Evolutionary conservation across 2,113 vertebrate genomes (phyloP).

Genomic region (Heloderma charlesbogerti): DNA sequence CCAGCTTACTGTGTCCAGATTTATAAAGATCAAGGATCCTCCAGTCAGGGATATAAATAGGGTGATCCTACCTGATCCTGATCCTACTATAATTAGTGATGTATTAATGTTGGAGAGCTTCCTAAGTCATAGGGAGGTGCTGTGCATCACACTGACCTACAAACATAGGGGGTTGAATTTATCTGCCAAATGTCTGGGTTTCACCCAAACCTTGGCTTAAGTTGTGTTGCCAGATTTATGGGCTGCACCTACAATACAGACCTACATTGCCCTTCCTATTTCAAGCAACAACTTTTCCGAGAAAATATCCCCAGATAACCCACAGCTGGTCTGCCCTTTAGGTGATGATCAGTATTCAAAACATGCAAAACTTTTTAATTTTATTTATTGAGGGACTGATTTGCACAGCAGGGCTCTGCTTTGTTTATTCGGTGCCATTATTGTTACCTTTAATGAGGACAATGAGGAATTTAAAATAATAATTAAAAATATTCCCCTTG

Average conservation of each 20-base stretch:
- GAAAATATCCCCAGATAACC: constrained; percentile 57
- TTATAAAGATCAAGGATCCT: too few relatives aligned
- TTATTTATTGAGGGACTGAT: constrained; percentile 70
- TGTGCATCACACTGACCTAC: too few relatives aligned
- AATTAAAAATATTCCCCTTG: constrained; percentile 63
- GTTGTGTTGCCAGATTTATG: constrained; percentile 1
- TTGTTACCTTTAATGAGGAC: constrained; percentile 75
- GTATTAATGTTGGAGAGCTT: too few relatives aligned
- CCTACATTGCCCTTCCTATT: not conserved
- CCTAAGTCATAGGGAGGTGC: too few relatives aligned
- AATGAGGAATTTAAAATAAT: constrained; percentile 77
- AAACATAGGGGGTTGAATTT: not conserved
- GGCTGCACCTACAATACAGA: constrained; percentile 31
- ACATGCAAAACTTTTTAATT: constrained; percentile 65
- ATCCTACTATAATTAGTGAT: too few relatives aligned
- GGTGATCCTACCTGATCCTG: too few relatives aligned
- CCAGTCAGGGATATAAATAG: too few relatives aligned
- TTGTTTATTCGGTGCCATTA: constrained; percentile 67
- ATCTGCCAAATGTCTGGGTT: not conserved
- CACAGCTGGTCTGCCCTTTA: constrained; percentile 57
- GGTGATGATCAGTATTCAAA: constrained; percentile 64
- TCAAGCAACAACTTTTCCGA: constrained; percentile 29
- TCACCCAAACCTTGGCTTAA: not conserved
- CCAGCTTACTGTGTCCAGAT: too few relatives aligned
- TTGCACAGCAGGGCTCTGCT: constrained; percentile 67